phyloP scores from a whole-genome alignment of 1,140 invertebrate species.

The Yoshiicerus persimilis region DNA sequence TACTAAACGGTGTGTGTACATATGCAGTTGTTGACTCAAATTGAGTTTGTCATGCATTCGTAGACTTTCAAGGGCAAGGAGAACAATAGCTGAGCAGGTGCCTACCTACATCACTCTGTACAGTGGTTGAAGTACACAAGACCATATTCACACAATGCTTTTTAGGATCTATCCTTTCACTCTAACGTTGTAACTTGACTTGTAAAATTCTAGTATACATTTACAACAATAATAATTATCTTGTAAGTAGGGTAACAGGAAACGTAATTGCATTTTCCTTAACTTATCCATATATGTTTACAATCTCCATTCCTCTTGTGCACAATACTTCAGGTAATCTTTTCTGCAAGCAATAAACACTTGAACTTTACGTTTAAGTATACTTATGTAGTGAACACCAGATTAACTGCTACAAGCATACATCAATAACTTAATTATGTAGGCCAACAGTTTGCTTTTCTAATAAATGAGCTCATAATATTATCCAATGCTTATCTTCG shows the following conservation, averaged over 20 bases:
- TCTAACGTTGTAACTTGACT: neutral
- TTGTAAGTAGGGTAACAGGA: neutral
- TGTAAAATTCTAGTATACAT: neutral
- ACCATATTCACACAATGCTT: neutral
- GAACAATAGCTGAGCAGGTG: neutral
- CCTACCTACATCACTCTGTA: neutral
- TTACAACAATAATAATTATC: neutral
- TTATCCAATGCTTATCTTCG: too few relatives aligned
- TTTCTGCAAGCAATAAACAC: too few relatives aligned
- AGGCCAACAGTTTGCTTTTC: too few relatives aligned
- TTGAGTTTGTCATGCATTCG: neutral
- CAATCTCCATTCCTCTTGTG: neutral
- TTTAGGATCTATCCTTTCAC: neutral
- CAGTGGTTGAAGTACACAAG: neutral
- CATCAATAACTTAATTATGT: too few relatives aligned
- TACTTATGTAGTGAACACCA: too few relatives aligned
- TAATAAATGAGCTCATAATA: too few relatives aligned
- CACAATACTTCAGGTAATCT: too few relatives aligned
- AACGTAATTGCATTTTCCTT: neutral
- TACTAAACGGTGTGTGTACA: neutral
- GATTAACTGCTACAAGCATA: too few relatives aligned
- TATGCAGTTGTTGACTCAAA: neutral
- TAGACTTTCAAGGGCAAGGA: neutral
- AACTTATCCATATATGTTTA: neutral
- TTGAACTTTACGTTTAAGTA: too few relatives aligned